Evolutionary conservation across 2,113 vertebrate species (phyloP).

Genomic region (Coturnix japonica): DNA sequence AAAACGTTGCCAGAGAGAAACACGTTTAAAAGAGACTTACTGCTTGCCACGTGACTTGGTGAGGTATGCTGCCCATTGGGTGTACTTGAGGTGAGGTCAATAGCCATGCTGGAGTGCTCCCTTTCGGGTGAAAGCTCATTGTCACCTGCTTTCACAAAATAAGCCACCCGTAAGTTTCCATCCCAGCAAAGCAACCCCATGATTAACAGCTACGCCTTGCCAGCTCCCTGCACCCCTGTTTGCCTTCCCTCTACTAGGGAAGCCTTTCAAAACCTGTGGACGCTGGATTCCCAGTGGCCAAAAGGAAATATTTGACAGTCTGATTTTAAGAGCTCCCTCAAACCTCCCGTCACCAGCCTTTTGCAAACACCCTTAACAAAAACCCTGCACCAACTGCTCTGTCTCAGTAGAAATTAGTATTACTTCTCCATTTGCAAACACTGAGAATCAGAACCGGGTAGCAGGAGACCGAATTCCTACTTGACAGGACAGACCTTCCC

Average conservation of each 20-base stretch:
- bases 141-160: conserved; percentile 88
- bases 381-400: background rate
- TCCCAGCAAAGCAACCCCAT: background rate
- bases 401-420: background rate
- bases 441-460: background rate
- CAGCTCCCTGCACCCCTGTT: background rate
- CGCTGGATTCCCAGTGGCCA: background rate
- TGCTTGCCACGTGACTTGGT: conserved; percentile 89
- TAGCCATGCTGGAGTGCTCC: conserved; percentile 90
- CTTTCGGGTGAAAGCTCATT: conserved; percentile 93
- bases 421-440: background rate
- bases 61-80: conserved; percentile 90
- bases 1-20: conserved; percentile 38
- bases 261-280: background rate
- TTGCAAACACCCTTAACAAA: background rate
- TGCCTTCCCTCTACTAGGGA: background rate
- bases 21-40: conserved; percentile 82
- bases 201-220: rapidly evolving
- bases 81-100: conserved; percentile 90
- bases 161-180: conserved; percentile 51
- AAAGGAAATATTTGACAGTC: background rate
- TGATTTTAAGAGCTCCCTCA: background rate
- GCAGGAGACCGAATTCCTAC: background rate
- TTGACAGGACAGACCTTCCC: background rate
- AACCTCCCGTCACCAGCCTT: background rate